Evolutionary conservation across 2,797 vertebrate species (phyloP), one percentile per base, ranked within the genome.

Genomic region (Argyrosomus regius): DNA sequence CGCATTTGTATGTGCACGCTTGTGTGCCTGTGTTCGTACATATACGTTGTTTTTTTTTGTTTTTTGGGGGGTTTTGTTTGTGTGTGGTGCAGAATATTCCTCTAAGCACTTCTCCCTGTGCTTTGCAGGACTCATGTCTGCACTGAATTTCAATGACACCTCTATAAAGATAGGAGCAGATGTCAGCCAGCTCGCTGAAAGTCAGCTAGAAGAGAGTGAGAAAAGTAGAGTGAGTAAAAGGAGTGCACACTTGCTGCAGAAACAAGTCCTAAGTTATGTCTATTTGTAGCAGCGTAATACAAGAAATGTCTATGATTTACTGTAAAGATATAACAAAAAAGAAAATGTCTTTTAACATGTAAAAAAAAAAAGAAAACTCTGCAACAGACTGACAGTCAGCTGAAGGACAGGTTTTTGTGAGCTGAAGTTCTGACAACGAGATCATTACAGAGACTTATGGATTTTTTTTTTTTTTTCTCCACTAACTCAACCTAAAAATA

Each of bases 71-170:
- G 72, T 49, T 85, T 31, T 82, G 79, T 87, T 81, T 82, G 80
- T 88, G 85, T 82, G 80, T 67, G 62, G 72, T 85, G 74, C 67
- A 71, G 81, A 89, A 89, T 87, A 90, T 90, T 89, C 87, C 83
- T 91, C 86, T 82, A 83, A 93, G 87, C 84, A 86, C 54, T 83
- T 85, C 87, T 91, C 78, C 81, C 81, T 85, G 79, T 89, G 83
- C 86, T 91, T 87, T 87, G 80, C 90, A 91, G 84, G 85, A 88
- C 83, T 90, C 82, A 66, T 71, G 81, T 87, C 89, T 92, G 89
- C 82, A 71, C 90, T 88, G 91, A 94, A 95, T 94, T 93, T 93
- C 89, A 93, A 93, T 91, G 88, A 86, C 88, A 92, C 83, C 82
- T 87, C 86, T 80, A 93, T 92, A 88, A 92, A 94, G 90, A 92